These are phyloP conservation scores for Bagarius yarrelli DNA, from an alignment of 2,113 vertebrate genomes.

Conservation along the genomic window DNA sequence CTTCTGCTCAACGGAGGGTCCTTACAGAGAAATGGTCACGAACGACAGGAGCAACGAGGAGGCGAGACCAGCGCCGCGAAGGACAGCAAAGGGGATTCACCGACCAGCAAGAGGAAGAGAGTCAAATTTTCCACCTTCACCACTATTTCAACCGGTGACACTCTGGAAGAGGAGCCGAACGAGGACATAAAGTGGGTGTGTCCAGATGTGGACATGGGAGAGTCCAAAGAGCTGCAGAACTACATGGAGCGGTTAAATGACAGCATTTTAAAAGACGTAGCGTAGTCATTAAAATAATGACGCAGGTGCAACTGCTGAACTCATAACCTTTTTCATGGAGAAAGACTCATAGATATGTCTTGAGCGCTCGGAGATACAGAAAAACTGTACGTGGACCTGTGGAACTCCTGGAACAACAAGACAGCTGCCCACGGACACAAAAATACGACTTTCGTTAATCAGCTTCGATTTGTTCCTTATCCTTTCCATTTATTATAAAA, in stretches of 20 bases:
- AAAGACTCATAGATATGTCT: slow-evolving; percentile 4
- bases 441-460: slow-evolving; percentile 43
- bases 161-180: slow-evolving; percentile 71
- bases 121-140: slow-evolving; percentile 93
- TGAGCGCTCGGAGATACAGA: slow-evolving; percentile 26
- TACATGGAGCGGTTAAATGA: slow-evolving; percentile 85
- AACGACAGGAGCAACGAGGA: slow-evolving; percentile 76
- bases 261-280: slow-evolving; percentile 72
- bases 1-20: slow-evolving; percentile 80
- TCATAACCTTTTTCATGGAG: slow-evolving; percentile 74
- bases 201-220: slow-evolving; percentile 77
- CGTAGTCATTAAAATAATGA: slow-evolving; percentile 55
- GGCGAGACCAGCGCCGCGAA: slow-evolving; percentile 59
- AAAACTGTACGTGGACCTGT: neutral
- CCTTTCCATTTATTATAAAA: slow-evolving; percentile 55
- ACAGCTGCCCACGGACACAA: slow-evolving; percentile 58
- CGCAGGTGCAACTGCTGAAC: slow-evolving; percentile 54
- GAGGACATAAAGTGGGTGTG: slow-evolving; percentile 92
- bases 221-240: slow-evolving; percentile 79
- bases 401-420: slow-evolving; percentile 40
- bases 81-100: slow-evolving; percentile 77
- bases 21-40: slow-evolving; percentile 70
- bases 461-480: slow-evolving; percentile 57
- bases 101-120: slow-evolving; percentile 86
- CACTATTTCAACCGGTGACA: slow-evolving; percentile 80